phyloP scores from a whole-genome alignment of 1,140 invertebrate genomes.

The Paralvinella palmiformis region DNA sequence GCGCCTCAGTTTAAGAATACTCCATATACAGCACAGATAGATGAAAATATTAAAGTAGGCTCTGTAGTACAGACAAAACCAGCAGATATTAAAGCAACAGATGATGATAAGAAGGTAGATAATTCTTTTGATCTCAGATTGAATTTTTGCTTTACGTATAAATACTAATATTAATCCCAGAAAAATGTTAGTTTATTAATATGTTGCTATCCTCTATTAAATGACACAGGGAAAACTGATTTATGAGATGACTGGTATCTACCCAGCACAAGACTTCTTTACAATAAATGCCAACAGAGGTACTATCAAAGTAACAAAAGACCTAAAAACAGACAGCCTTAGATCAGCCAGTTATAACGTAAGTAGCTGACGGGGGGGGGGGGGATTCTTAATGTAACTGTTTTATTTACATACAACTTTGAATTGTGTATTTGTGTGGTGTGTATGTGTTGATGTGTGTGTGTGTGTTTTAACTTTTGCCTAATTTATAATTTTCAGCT shows the following conservation, averaged over 20 bases:
- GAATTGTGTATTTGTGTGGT: not conserved
- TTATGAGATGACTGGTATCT: constrained; percentile 13
- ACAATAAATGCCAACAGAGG: constrained; percentile 6
- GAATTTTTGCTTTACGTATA: too few relatives aligned
- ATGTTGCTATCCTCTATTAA: too few relatives aligned
- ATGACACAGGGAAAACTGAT: constrained; percentile 7
- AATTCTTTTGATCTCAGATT: too few relatives aligned
- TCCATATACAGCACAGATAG: constrained; percentile 13
- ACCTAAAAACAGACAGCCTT: constrained; percentile 13
- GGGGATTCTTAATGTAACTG: not conserved
- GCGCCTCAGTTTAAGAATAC: constrained; percentile 16
- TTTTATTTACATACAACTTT: not conserved
- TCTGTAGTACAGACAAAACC: not conserved
- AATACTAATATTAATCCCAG: too few relatives aligned
- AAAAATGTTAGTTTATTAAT: too few relatives aligned
- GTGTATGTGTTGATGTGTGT: not conserved
- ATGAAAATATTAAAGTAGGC: constrained; percentile 1
- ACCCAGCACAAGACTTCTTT: constrained; percentile 17
- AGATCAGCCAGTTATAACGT: constrained; percentile 6
- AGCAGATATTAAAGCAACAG: not conserved
- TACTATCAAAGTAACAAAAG: constrained; percentile 11
- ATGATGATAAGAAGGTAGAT: constrained; percentile 1
- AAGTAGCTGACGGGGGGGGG: not conserved
- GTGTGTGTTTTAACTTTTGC: too few relatives aligned
- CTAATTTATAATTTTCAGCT: too few relatives aligned